phyloP scores from a whole-genome alignment of 2,888 invertebrate species.

The Acrobasis suavella region DNA sequence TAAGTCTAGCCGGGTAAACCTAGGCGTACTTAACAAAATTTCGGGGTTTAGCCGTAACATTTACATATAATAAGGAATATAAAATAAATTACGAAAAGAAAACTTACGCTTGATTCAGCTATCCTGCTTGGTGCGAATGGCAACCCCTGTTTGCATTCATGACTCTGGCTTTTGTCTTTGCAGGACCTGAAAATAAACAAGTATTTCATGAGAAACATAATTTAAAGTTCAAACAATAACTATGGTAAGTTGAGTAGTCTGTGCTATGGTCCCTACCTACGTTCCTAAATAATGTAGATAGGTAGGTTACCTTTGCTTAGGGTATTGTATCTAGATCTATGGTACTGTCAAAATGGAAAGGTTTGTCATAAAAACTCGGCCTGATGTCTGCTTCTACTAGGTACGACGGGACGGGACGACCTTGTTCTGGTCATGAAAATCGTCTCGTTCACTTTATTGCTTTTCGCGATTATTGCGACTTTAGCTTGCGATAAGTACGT shows the following conservation, averaged over 20 bases:
- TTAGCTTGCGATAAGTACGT: background rate
- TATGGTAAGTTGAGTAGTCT: too few relatives aligned
- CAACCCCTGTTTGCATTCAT: constrained; percentile 63
- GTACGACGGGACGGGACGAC: background rate
- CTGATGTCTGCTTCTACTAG: background rate
- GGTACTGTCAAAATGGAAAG: background rate
- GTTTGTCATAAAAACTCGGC: background rate
- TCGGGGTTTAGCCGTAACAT: too few relatives aligned
- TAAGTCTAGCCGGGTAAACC: too few relatives aligned
- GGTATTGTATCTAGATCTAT: too few relatives aligned
- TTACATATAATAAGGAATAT: too few relatives aligned
- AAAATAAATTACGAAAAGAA: too few relatives aligned
- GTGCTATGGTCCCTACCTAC: too few relatives aligned
- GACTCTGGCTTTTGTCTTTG: constrained; percentile 51
- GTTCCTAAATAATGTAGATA: too few relatives aligned
- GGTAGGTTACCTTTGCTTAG: too few relatives aligned
- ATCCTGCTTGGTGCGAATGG: constrained; percentile 75
- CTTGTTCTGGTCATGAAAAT: background rate
- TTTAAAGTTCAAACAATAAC: too few relatives aligned
- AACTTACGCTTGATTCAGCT: constrained; percentile 61
- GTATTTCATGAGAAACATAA: constrained; percentile 13
- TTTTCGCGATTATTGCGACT: background rate
- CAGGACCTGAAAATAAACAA: constrained; percentile 55
- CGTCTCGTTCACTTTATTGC: background rate
- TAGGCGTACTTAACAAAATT: too few relatives aligned